Evolutionary conservation across 37 sponge, comb jelly and placozoan species (phyloP).

Genomic region (Amphimedon queenslandica): DNA sequence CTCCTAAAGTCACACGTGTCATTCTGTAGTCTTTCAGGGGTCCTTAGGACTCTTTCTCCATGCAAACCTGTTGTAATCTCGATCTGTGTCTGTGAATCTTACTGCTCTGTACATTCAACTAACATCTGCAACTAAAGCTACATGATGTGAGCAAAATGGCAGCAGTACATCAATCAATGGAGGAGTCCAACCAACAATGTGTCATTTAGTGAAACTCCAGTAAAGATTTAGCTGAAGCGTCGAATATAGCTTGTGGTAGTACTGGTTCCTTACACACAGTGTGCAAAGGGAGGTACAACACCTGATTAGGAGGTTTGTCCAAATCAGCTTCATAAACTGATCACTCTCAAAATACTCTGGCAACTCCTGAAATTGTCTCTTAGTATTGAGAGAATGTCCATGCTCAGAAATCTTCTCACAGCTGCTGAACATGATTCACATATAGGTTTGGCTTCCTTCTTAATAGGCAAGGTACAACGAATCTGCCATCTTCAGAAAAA

Average conservation of each 20-base stretch:
- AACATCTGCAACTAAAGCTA: not conserved
- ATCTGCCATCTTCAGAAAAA: constrained; percentile 5
- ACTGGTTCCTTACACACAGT: not conserved
- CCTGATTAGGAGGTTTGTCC: constrained; percentile 1
- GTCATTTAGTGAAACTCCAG: not conserved
- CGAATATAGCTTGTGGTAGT: not conserved
- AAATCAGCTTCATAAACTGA: constrained; percentile 9
- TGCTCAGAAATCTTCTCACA: not conserved
- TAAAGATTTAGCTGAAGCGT: not conserved
- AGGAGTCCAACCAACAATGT: not conserved
- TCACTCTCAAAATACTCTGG: constrained; percentile 12
- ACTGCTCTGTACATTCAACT: no score
- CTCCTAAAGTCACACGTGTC: no score
- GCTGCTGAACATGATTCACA: not conserved
- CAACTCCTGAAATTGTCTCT: not conserved
- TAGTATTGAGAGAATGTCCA: constrained; percentile 1
- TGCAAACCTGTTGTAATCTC: not conserved
- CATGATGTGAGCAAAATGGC: not conserved
- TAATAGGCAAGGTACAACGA: constrained; percentile 18
- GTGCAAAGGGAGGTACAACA: not conserved
- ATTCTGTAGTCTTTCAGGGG: not conserved
- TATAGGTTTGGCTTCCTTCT: no score
- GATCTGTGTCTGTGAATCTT: no score
- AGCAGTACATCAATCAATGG: not conserved
- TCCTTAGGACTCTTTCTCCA: not conserved